Evolutionary conservation across 2,888 invertebrate species (phyloP), one percentile per base, ranked within the genome.

Genomic region (Seira musarum): DNA sequence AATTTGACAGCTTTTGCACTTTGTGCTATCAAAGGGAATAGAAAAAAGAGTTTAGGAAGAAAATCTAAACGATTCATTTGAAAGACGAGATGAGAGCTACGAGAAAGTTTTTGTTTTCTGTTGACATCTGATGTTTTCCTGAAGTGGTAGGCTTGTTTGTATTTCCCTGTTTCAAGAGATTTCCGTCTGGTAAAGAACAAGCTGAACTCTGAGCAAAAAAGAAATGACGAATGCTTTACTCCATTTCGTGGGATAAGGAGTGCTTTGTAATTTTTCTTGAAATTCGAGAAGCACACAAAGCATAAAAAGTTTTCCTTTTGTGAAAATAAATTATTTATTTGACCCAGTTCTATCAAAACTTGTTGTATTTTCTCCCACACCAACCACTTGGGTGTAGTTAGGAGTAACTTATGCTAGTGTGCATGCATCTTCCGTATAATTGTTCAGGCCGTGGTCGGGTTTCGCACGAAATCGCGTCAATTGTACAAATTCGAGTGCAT

Each of bases 311-410:
- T 40, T 40, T 13, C 40, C 6, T n/a, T n/a, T n/a, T n/a, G n/a
- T n/a, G n/a, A n/a, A n/a, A n/a, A n/a, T n/a, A n/a, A n/a, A n/a
- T n/a, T n/a, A n/a, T n/a, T 57, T 24, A 72, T 64, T 64, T 72
- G 72, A 63, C 72, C 72, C 25, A 72, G 17, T 72, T 72, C 40
- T 35, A 21, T 49, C 46, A 72, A 24, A 64, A 72, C 69, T 69
- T 1, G 57, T 69, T 69, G 6, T 13, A 25, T 30, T 30, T 15
- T 15, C 1, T 30, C n/a, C n/a, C n/a, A n/a, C n/a, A n/a, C n/a
- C 40, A 40, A 40, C 13, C 40, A 40, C 40, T n/a, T n/a, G n/a
- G n/a, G n/a, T n/a, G n/a, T n/a, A n/a, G n/a, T n/a, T n/a, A n/a
- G n/a, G n/a, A 40, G 6, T 40, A 40, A 40, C 13, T 8, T 40